Base-by-base conservation (phyloP, 1,140 invertebrate genomes). In the Drosophila azteca region DNA sequence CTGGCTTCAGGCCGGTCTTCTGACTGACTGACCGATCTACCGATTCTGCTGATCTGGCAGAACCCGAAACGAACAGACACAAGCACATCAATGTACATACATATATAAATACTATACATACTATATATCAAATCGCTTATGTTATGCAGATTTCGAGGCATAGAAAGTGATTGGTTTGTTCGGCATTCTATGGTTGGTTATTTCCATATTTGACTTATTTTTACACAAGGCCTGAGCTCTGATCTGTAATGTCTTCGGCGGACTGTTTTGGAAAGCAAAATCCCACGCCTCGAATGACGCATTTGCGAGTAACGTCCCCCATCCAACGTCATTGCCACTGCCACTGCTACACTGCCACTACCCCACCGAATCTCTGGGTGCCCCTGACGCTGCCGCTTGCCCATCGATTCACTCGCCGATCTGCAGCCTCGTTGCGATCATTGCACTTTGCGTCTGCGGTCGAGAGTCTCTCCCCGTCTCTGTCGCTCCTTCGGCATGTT, bases 371-470 rank as follows among this genome's bases (percentile, higher is more conserved):
- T 51, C 60, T 48, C 60, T 48, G 52, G 58, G 48, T 62, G 53
- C 57, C 72, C 35, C 60, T 59, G 20, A 15, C 15, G 50, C 46
- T 24, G 3, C 26, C 44, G 22, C 41, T 29, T 5, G 20, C 39
- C 50, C n/a, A 17, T 43, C 6, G 35, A 31, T 43, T 41, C 54
- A 48, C 53, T 62, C 17, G 17, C 53, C 53, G 41, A 59, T 83
- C 58, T 59, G 72, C 81, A 68, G 77, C 64, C 81, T 83, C 71
- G 65, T 60, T 70, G 74, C 82, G 82, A 78, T 85, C 83, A 85
- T 85, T 85, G 83, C 82, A 85, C 82, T 85, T 85, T 85, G 74
- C 81, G 81, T 69, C 65, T 57, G 49, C 45, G 52, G 79, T 76
- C 41, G 35, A 39, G 35, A 39, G 35, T 15, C 39, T 11, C 17